phyloP scores from a whole-genome alignment of 1,140 invertebrate species.

The Monomorium pharaonis region DNA sequence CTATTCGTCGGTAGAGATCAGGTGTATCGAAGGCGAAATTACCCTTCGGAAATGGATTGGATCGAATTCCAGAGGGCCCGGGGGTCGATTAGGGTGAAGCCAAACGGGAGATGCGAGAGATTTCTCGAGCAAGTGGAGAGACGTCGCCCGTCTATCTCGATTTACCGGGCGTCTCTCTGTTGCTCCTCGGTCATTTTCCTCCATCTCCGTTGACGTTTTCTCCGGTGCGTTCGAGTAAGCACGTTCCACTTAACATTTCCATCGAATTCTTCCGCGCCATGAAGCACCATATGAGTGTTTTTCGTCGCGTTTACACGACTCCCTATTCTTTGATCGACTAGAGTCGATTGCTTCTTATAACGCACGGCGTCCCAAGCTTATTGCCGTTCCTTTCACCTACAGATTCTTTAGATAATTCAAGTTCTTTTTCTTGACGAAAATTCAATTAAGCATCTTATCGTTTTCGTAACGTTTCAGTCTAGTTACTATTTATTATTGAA shows the following conservation, averaged over 20 bases:
- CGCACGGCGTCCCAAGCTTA: not conserved
- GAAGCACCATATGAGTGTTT: conserved; percentile 51
- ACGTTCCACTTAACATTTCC: conserved; percentile 76
- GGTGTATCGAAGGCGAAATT: conserved; percentile 71
- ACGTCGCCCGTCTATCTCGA: conserved; percentile 64
- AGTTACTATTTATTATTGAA: not conserved
- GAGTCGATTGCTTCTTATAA: conserved; percentile 33
- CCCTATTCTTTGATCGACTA: conserved; percentile 29
- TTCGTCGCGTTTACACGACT: conserved; percentile 51
- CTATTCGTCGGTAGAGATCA: conserved; percentile 64
- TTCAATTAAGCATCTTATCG: not conserved
- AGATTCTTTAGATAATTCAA: not conserved
- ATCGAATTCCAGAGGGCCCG: conserved; percentile 68
- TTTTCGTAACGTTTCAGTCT: not conserved
- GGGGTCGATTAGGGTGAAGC: conserved; percentile 73
- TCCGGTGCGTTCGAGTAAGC: conserved; percentile 39
- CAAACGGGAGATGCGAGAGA: conserved; percentile 72
- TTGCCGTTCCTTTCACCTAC: not conserved
- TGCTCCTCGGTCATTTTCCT: conserved; percentile 62
- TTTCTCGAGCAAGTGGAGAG: conserved; percentile 59
- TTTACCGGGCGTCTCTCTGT: conserved; percentile 61
- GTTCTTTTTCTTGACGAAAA: not conserved
- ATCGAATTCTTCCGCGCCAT: conserved; percentile 78
- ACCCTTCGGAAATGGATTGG: conserved; percentile 71
- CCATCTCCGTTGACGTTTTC: conserved; percentile 32